Evolutionary conservation across 2,888 invertebrate genomes (phyloP), one percentile per base, ranked within the genome.

Genomic region (Atherix ibis): DNA sequence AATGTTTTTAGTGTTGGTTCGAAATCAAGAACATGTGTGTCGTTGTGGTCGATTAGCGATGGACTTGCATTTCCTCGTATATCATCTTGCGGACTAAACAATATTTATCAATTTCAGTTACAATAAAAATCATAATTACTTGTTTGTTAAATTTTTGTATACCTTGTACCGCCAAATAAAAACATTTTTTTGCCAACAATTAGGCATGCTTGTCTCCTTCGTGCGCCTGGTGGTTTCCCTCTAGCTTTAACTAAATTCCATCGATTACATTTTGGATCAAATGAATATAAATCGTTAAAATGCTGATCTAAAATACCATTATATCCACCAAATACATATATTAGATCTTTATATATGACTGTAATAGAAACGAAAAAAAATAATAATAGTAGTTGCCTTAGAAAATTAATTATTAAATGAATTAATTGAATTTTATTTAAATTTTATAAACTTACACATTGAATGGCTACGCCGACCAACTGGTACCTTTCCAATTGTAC

Each of bases 131-230:
- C n/a, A n/a, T n/a, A 17, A n/a, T 29, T 34, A 27, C 15, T 14
- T 31, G 25, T 13, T 9, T 18, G 25, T 35, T 25, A 17, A 30
- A 25, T 27, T 12, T 16, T 22, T 31, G 28, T 36, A 50, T 58
- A 82, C 80, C 85, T 88, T 36, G 89, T 89, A 26, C 92, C 92
- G 30, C 91, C 91, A 65, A 92, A 92, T 36, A 91, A 63, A 57
- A 74, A 89, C 46, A 88, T 70, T 50, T 73, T 68, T 44, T 76
- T 68, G 10, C 68, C 72, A 46, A 79, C 70, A 29, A 82, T 64
- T 48, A 87, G 68, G 53, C 87, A 85, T 33, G 81, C 84, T 58
- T 91, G 91, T 31, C 83, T 63, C 44, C 83, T 61, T 30, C 81
- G 65, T 37, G 70, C 66, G 48, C 71, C 68, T 1, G 78, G 77